phyloP scores from a whole-genome alignment of 2,888 invertebrate genomes.

The Coleophora flavipennella region DNA sequence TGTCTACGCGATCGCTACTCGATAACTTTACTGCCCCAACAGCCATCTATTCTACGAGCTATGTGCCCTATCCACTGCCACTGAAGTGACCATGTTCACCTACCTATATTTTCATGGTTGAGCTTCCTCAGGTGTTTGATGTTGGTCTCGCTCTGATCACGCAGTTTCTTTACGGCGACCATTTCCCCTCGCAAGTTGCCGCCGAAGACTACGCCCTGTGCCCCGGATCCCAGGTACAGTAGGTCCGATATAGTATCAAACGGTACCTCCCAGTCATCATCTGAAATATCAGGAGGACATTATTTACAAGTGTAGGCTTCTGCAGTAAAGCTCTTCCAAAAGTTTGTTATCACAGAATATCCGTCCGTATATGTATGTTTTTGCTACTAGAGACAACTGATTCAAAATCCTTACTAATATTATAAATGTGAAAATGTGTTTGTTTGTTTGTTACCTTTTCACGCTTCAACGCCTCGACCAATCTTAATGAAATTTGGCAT shows the following conservation, averaged over 20 bases:
- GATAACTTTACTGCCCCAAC: too few species aligned
- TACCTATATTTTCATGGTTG: conserved; percentile 92
- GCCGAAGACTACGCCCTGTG: conserved; percentile 95
- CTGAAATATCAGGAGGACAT: conserved; percentile 25
- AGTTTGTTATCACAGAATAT: not conserved
- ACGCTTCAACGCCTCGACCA: too few species aligned
- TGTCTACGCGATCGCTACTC: too few species aligned
- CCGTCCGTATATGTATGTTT: not conserved
- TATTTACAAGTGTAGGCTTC: not conserved
- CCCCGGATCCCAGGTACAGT: conserved; percentile 94
- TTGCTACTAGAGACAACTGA: not conserved
- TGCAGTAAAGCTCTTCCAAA: not conserved
- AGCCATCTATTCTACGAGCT: too few species aligned
- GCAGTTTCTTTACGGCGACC: conserved; percentile 97
- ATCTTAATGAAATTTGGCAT: too few species aligned
- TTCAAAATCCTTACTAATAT: too few species aligned
- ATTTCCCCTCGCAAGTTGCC: conserved; percentile 86
- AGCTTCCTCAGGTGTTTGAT: conserved; percentile 92
- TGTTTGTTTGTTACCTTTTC: too few species aligned
- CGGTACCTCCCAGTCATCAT: conserved; percentile 95
- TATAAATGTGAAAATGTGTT: too few species aligned
- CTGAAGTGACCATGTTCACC: conserved; percentile 12
- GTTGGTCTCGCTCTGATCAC: conserved; percentile 92
- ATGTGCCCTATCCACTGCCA: too few species aligned
- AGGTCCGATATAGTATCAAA: conserved; percentile 91